Evolutionary conservation across 92 coral and sea anemone species (phyloP), one percentile per base, ranked within the genome.

Genomic region (Phenganax stokvisi): DNA sequence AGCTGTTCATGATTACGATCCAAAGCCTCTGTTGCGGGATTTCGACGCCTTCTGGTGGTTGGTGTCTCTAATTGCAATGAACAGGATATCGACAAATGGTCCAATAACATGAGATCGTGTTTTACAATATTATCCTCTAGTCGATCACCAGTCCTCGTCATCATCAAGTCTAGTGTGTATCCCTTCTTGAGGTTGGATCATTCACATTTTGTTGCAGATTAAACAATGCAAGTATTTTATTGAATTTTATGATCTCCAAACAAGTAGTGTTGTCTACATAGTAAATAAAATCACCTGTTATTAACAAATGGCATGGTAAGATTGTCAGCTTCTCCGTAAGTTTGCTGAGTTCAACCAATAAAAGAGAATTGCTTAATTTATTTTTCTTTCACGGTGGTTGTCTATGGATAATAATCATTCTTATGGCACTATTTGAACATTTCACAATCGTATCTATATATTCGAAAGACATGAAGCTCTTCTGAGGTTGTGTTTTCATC

Each of bases 361-460:
- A 74, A 51, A 74, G 13, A 7, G 79, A 17, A 74, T 29, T 74
- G 61, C 54, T 74, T 52, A 30, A 13, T 28, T 54, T n/a, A 44
- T 74, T 74, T 15, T 30, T 30, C 79, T 74, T 74, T 11, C 62
- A 54, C 16, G 63, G 64, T 10, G 79, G 79, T 57, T 60, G 79
- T 52, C 79, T 51, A 28, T 74, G 25, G 54, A 58, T 58, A 20
- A 20, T 58, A 10, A 58, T 58, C 4, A 58, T 6, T 58, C 3
- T 58, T 20, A 58, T 11, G 16, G 16, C 12, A 20, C 63, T 20
- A 58, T 20, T 10, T 3, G 63, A 58, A 11, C 63, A 58, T 20
- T 58, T 58, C 63, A 20, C 8, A 10, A 58, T 6, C 3, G 16
- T 58, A 58, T 58, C 63, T 58, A 58, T 58, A 58, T 11, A 6